Conservation (phyloP, 2,888 invertebrate species). For the Epinotia ramella region DNA sequence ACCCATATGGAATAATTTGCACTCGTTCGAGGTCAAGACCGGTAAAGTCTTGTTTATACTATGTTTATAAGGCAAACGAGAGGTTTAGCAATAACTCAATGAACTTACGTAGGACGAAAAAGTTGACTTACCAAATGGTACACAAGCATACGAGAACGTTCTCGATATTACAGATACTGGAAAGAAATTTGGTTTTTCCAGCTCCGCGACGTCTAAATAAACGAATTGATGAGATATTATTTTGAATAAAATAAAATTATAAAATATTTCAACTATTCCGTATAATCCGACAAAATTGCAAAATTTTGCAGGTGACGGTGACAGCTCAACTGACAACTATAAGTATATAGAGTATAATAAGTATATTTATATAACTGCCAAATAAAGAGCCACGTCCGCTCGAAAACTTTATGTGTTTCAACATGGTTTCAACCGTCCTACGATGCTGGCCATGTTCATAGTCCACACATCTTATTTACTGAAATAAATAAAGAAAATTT, state of each 20-base stretch:
- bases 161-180: neutral
- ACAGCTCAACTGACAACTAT: neutral
- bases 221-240: neutral
- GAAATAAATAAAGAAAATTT: neutral
- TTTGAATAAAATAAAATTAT: conserved; percentile 22
- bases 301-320: neutral
- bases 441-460: neutral
- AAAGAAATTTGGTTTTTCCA: neutral
- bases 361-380: too few relatives aligned
- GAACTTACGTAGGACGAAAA: conserved; percentile 37
- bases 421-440: neutral
- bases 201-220: conserved; percentile 14
- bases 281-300: conserved; percentile 26
- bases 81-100: conserved; percentile 29
- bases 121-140: conserved; percentile 40
- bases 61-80: conserved; percentile 31
- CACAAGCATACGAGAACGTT: conserved; percentile 17
- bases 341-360: too few relatives aligned
- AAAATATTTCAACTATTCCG: conserved; percentile 15
- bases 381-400: neutral
- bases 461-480: neutral
- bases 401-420: neutral
- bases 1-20: conserved; percentile 23
- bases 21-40: conserved; percentile 36
- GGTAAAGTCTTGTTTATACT: conserved; percentile 21